phyloP scores from a whole-genome alignment of 2,888 invertebrate species.

The Zele albiditarsus region DNA sequence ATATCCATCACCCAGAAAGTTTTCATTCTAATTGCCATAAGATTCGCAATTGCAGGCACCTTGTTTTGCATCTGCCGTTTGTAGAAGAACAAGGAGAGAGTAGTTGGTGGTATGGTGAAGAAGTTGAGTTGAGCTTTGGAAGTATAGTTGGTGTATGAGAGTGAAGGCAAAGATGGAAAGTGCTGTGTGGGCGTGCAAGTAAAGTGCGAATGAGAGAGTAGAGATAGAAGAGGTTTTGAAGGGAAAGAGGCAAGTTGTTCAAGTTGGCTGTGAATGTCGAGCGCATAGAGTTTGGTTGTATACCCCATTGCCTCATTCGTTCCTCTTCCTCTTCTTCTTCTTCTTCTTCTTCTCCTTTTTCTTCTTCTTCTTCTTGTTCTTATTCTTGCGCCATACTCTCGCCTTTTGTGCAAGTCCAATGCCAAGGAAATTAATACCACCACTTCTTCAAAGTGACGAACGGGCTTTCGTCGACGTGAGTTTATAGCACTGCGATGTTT shows the following conservation, averaged over 20 bases:
- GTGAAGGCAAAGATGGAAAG: constrained; percentile 10
- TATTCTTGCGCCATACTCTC: neutral
- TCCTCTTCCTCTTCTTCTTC: neutral
- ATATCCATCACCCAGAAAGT: constrained; percentile 43
- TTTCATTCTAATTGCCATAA: constrained; percentile 53
- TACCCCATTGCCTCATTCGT: neutral
- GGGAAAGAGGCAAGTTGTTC: constrained; percentile 28
- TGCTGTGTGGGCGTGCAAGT: constrained; percentile 5
- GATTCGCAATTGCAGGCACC: constrained; percentile 45
- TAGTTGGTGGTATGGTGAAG: neutral
- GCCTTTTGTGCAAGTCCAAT: constrained; percentile 16
- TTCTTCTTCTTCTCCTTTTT: neutral
- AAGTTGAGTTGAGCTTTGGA: neutral
- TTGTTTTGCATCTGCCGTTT: constrained; percentile 23
- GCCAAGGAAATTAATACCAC: constrained; percentile 38
- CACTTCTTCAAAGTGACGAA: constrained; percentile 26
- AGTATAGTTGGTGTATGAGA: constrained; percentile 5
- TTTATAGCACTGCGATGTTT: constrained; percentile 8
- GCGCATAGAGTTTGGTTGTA: constrained; percentile 10
- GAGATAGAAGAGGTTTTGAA: constrained; percentile 17
- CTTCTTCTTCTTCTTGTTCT: neutral
- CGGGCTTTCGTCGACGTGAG: constrained; percentile 21
- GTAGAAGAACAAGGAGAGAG: constrained; percentile 5
- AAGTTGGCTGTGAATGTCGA: constrained; percentile 33
- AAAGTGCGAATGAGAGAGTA: constrained; percentile 39